A percentile compares a stretch with the other conserved stretches of the same genome.
Evolutionary conservation across 2,888 invertebrate genomes (phyloP).

Genomic region (Noctua comes): DNA sequence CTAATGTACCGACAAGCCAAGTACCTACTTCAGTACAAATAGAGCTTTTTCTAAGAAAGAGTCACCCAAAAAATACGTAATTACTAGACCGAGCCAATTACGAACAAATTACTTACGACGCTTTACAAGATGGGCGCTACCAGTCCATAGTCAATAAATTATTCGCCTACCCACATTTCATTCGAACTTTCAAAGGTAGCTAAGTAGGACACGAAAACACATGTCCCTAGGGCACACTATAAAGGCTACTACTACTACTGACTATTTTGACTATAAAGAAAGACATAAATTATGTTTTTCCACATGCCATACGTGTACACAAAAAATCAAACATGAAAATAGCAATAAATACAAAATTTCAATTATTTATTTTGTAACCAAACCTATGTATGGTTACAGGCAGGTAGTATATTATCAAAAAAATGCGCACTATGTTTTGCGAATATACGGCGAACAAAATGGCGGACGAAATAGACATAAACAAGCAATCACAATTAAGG

Average conservation of each 20-base stretch:
- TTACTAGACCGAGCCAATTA: conserved; percentile 50
- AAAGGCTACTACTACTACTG: too few species aligned
- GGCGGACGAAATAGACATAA: too few species aligned
- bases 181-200: conserved; percentile 61
- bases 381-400: too few species aligned
- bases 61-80: conserved; percentile 26
- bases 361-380: too few species aligned
- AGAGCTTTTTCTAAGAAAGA: conserved; percentile 16
- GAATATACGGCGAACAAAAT: too few species aligned
- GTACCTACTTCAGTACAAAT: neutral
- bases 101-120: conserved; percentile 56
- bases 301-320: too few species aligned
- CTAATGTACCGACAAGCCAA: neutral
- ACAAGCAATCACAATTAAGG: too few species aligned
- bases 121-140: conserved; percentile 36
- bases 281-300: neutral
- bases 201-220: conserved; percentile 37
- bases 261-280: neutral
- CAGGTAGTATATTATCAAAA: too few species aligned
- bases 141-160: conserved; percentile 52
- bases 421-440: too few species aligned
- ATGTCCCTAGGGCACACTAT: conserved; percentile 10
- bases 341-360: too few species aligned
- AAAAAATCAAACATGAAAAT: too few species aligned
- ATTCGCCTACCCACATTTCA: conserved; percentile 58